phyloP scores from a whole-genome alignment of 1,140 invertebrate genomes.

The Scaptodrosophila lebanonensis region DNA sequence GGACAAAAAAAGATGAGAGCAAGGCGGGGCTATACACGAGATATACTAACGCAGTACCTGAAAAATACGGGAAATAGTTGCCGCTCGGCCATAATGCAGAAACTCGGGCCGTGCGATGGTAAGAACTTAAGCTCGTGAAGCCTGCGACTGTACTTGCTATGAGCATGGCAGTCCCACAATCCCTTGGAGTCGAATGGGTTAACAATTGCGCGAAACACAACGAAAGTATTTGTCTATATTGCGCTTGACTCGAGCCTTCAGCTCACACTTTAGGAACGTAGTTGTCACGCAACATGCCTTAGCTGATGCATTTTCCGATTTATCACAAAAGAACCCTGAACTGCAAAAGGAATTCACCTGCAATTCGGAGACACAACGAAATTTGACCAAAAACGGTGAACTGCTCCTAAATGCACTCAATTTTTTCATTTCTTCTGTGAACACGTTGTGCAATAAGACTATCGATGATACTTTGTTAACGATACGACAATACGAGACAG shows the following conservation, averaged over 20 bases:
- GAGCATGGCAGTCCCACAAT: no score
- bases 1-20: slow-evolving; percentile 80
- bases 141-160: no score
- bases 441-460: slow-evolving; percentile 96
- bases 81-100: no score
- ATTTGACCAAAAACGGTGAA: slow-evolving; percentile 96
- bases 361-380: slow-evolving; percentile 96
- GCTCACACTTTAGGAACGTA: slow-evolving; percentile 92
- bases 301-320: slow-evolving; percentile 89
- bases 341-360: slow-evolving; percentile 96
- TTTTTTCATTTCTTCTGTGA: slow-evolving; percentile 96
- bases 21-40: slow-evolving; percentile 87
- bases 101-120: no score
- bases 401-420: slow-evolving; percentile 93
- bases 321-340: slow-evolving; percentile 96
- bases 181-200: no score
- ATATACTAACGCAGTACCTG: slow-evolving; percentile 83
- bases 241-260: slow-evolving; percentile 88
- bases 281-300: slow-evolving; percentile 85
- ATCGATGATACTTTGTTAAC: slow-evolving; percentile 97
- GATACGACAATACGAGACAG: slow-evolving; percentile 93
- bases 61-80: slow-evolving; percentile 90
- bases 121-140: no score
- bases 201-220: slow-evolving; percentile 94
- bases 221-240: slow-evolving; percentile 94